Evolutionary conservation across 1,140 invertebrate species (phyloP).

Genomic region (Heliconius congener): DNA sequence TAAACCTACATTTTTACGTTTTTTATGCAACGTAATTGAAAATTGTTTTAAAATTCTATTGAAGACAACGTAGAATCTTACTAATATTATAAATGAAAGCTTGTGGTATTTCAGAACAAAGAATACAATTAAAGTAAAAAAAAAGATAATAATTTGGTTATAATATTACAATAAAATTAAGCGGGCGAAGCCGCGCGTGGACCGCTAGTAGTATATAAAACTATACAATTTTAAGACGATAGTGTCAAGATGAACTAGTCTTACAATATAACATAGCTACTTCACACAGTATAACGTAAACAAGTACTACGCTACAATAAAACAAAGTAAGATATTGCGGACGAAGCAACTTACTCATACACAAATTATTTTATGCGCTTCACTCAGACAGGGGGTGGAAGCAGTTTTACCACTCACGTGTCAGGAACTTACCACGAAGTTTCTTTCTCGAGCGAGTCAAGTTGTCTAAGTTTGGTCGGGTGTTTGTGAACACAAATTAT

Average conservation of each 20-base stretch:
- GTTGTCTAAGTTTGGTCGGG: conserved; percentile 17
- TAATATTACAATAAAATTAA: no score
- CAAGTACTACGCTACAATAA: not conserved
- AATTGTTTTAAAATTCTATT: no score
- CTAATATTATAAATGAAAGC: no score
- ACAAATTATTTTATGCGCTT: not conserved
- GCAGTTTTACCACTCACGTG: conserved; percentile 17
- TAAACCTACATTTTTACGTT: no score
- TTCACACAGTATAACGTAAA: not conserved
- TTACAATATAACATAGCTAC: not conserved
- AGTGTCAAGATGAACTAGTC: not conserved
- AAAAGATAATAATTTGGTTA: no score
- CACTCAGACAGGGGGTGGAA: not conserved
- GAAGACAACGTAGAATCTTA: no score
- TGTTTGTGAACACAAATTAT: conserved; percentile 21
- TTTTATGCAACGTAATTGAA: no score
- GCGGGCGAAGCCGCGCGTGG: no score
- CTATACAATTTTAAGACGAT: no score
- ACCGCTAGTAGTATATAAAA: no score
- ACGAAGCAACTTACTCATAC: not conserved
- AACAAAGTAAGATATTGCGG: not conserved
- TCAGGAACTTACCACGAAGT: conserved; percentile 11
- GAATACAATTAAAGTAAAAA: no score
- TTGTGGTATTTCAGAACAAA: no score
- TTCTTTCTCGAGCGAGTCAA: conserved; percentile 15